Base-by-base conservation (phyloP, 2,113 vertebrate species). In the Apeltes quadracus region DNA sequence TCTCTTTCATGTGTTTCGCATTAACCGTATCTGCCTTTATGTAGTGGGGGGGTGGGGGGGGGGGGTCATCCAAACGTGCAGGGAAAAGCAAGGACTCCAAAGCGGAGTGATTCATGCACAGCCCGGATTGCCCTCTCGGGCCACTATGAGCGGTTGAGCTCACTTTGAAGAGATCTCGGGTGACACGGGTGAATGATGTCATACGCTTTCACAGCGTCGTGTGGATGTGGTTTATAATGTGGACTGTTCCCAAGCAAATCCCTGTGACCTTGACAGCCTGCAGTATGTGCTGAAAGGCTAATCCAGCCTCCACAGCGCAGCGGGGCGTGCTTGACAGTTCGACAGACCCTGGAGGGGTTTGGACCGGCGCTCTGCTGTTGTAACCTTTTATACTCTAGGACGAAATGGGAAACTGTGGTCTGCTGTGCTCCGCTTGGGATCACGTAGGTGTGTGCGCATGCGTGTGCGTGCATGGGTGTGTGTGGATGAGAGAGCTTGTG, bases 91-190 rank as follows among this genome's bases (percentile, higher is more conserved):
- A 20, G 7, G 1, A 22, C 25, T 18, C 56, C 41, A 63, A 72
- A 76, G 61, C 7, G 1, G 32, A 78, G 29, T 57, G 79, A 75
- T 68, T 74, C 73, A 65, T 29, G 41, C 77, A 51, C 69, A 38
- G 72, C 79, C 84, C 73, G 66, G 69, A 79, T 88, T 75, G 73
- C 75, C 81, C 85, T 83, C 58, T 66, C 5, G 4, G 48, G 63
- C 53, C 69, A 22, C 74, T 53, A 23, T 51, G 61, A 78, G 81
- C 61, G 64, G 51, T 82, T 78, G 76, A 1, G 78, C 73, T 71
- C 36, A 73, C 91, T 92, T 92, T 91, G 89, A 90, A 90, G 88
- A 72, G 76, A 73, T 91, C 91, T 92, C 89, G 51, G 27, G 75
- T 90, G 87, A 88, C 91, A 88, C 2, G 76, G 75, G 67, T 71